phyloP scores from a whole-genome alignment of 2,888 invertebrate genomes.

The Pediacus dermestoides region DNA sequence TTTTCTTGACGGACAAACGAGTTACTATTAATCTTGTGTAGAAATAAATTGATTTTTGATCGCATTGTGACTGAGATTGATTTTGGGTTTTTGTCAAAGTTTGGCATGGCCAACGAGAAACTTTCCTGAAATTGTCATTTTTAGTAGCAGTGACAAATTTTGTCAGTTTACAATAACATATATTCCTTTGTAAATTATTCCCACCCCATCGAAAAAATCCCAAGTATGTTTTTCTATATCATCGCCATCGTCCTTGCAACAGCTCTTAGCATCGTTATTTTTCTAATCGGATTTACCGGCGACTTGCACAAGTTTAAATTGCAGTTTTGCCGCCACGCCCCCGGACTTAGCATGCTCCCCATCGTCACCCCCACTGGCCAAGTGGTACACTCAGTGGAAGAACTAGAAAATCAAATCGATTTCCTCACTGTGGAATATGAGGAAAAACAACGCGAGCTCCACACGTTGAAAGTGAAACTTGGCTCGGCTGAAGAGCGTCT shows the following conservation, averaged over 20 bases:
- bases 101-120: too few species aligned
- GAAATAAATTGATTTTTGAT: too few species aligned
- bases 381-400: conserved; percentile 39
- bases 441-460: conserved; percentile 32
- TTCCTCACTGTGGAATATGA: conserved; percentile 36
- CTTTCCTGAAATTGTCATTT: too few species aligned
- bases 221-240: conserved; percentile 29
- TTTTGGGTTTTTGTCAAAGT: too few species aligned
- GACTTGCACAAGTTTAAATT: conserved; percentile 35
- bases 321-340: conserved; percentile 1
- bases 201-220: conserved; percentile 8
- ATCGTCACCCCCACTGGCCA: conserved; percentile 34
- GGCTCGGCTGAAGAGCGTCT: conserved; percentile 35
- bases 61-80: too few species aligned
- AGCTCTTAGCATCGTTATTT: conserved; percentile 35
- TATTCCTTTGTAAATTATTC: too few species aligned
- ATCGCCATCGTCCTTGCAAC: conserved; percentile 33
- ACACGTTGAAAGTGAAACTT: conserved; percentile 32
- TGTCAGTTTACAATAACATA: too few species aligned
- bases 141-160: too few species aligned
- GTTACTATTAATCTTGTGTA: too few species aligned
- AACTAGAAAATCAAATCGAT: conserved; percentile 40
- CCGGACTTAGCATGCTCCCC: conserved; percentile 32
- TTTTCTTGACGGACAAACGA: too few species aligned
- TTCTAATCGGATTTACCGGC: conserved; percentile 34